Percentiles rank a stretch among this genome's conserved stretches.
Evolutionary conservation across 2,113 vertebrate species (phyloP).

Genomic region (Rhea americana): DNA sequence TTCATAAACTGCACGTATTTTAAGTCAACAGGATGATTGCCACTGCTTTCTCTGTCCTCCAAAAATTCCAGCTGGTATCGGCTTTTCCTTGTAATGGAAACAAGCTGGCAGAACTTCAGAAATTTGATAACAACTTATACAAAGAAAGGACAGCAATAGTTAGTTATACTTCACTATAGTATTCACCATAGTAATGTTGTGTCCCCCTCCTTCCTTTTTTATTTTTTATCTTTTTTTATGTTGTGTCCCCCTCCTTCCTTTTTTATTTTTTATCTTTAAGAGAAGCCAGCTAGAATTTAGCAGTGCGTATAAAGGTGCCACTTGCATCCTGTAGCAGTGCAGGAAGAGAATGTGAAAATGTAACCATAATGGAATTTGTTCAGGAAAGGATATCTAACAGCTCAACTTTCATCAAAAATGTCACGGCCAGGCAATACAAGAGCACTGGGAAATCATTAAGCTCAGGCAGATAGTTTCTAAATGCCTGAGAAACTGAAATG

Average conservation of each 20-base stretch:
- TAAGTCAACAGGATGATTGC: constrained; percentile 14
- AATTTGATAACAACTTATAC: constrained; percentile 43
- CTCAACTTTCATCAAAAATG: neutral
- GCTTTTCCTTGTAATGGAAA: constrained; percentile 67
- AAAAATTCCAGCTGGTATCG: constrained; percentile 63
- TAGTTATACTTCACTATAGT: neutral
- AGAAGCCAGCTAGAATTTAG: neutral
- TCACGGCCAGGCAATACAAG: neutral
- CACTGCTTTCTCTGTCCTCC: constrained; percentile 4
- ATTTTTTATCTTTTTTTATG: neutral
- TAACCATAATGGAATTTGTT: constrained; percentile 14
- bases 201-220: neutral
- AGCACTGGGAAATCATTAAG: neutral
- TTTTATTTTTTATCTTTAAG: neutral
- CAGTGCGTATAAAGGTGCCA: neutral
- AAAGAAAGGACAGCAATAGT: constrained; percentile 12
- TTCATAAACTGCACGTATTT: constrained; percentile 15
- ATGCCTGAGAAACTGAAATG: neutral
- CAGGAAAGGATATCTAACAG: neutral
- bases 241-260: neutral
- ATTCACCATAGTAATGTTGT: neutral
- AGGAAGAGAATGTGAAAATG: neutral
- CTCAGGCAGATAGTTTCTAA: neutral
- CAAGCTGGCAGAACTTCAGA: constrained; percentile 63
- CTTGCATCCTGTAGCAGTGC: neutral